Base-by-base conservation (phyloP, 2,113 vertebrate species). In the Struthio camelus region DNA sequence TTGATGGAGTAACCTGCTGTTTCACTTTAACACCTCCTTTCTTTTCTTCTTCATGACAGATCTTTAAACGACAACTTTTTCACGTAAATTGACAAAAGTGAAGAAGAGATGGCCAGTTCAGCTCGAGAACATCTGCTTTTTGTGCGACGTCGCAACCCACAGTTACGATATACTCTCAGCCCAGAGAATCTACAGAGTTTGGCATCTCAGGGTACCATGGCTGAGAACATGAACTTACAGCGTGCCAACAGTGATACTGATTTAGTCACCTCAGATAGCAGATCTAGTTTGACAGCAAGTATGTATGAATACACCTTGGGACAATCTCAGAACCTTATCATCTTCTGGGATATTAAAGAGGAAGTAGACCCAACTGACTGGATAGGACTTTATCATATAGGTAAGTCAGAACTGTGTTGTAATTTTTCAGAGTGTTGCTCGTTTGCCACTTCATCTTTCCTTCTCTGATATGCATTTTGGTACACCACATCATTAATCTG, bases 311-410 rank as follows among this genome's bases (percentile, higher is more conserved):
- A 99, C 90, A 99, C 99, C 0, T 94, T 99, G 91, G 99, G 99
- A 61, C 98, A 99, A 3, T 98, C 99, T 56, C 99, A 99, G 98
- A 99, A 99, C 93, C 99, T 99, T 56, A 99, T 99, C 42, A 99
- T 99, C 96, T 99, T 99, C 95, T 99, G 99, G 99, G 99, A 99
- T 97, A 99, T 99, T 96, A 99, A 99, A 94, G 99, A 99, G 97
- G 99, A 99, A 93, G 99, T 99, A 94, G 99, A 99, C 46, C 99
- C 99, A 6, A 99, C 99, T 8, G 99, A 99, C 96, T 99, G 99
- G 99, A 99, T 99, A 48, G 99, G 99, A 53, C 98, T 99, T 51
- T 99, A 99, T 97, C 99, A 99, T 83, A 99, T 99, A 83, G 99
- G 99, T 99, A 94, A 99, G 98, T 97, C 50, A 69, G 78, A 87